These are phyloP conservation scores for Zaprionus vittiger DNA, from an alignment of 1,140 invertebrate species.

Conservation along the genomic window DNA sequence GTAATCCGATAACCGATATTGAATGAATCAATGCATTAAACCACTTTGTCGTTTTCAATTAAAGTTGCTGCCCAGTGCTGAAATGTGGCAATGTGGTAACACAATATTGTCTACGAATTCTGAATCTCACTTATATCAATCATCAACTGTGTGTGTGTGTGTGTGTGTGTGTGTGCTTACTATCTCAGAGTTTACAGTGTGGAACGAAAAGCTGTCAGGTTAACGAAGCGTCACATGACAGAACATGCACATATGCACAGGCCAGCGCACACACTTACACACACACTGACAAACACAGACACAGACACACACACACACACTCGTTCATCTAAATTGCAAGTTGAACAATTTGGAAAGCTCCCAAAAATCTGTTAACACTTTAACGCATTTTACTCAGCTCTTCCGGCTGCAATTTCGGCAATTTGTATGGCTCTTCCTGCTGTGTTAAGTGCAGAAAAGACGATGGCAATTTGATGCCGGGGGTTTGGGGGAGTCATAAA, in stretches of 20 bases:
- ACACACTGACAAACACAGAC: background rate
- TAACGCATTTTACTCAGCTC: slow-evolving; percentile 54
- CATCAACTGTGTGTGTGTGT: background rate
- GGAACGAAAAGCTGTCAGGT: slow-evolving; percentile 63
- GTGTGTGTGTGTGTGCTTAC: background rate
- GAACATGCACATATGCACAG: slow-evolving; percentile 39
- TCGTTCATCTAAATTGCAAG: slow-evolving; percentile 15
- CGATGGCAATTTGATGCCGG: slow-evolving; percentile 26
- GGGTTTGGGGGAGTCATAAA: slow-evolving; percentile 37
- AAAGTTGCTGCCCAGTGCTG: background rate
- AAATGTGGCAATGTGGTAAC: background rate
- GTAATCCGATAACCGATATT: background rate
- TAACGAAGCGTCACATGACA: slow-evolving; percentile 70
- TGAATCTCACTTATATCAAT: slow-evolving; percentile 16
- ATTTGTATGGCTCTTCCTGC: slow-evolving; percentile 18
- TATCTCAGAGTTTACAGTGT: slow-evolving; percentile 29
- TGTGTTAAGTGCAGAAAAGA: slow-evolving; percentile 30
- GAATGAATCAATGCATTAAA: background rate
- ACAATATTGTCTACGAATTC: background rate
- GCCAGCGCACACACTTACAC: slow-evolving; percentile 3
- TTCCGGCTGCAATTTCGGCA: slow-evolving; percentile 47
- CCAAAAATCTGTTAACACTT: slow-evolving; percentile 59
- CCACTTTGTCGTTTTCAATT: slow-evolving; percentile 10
- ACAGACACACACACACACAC: background rate
- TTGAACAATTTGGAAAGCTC: slow-evolving; percentile 32